These are phyloP conservation scores for Rhinella marina DNA, from an alignment of 2,797 vertebrate species.

Conservation along the genomic window DNA sequence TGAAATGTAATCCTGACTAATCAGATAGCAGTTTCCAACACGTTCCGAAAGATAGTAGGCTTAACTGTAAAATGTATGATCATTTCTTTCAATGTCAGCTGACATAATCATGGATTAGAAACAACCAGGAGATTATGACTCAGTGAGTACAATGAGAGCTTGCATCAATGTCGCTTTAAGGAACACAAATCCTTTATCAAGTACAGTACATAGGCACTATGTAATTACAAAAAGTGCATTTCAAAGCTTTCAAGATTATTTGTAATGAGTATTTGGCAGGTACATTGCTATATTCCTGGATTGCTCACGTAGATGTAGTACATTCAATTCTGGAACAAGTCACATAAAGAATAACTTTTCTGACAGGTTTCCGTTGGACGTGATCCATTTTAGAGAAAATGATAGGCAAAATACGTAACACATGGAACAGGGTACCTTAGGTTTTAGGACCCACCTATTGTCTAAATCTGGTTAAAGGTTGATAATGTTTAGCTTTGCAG, in stretches of 20 bases:
- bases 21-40: slow-evolving; percentile 6
- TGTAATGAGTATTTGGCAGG: background rate
- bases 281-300: background rate
- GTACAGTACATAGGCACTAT: background rate
- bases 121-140: background rate
- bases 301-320: background rate
- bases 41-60: background rate
- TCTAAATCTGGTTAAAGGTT: too few species aligned
- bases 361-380: background rate
- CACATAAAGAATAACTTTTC: background rate
- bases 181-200: background rate
- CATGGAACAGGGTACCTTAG: background rate
- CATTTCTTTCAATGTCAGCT: background rate
- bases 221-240: background rate
- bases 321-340: background rate
- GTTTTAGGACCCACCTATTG: too few species aligned
- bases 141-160: background rate
- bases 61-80: background rate
- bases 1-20: background rate
- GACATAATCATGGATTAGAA: slow-evolving; percentile 7
- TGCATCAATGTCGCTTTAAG: background rate
- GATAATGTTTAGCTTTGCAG: too few species aligned
- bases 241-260: background rate
- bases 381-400: background rate
- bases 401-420: background rate